Conservation (phyloP, 2,797 vertebrate genomes). For the Poecilia velifera region DNA sequence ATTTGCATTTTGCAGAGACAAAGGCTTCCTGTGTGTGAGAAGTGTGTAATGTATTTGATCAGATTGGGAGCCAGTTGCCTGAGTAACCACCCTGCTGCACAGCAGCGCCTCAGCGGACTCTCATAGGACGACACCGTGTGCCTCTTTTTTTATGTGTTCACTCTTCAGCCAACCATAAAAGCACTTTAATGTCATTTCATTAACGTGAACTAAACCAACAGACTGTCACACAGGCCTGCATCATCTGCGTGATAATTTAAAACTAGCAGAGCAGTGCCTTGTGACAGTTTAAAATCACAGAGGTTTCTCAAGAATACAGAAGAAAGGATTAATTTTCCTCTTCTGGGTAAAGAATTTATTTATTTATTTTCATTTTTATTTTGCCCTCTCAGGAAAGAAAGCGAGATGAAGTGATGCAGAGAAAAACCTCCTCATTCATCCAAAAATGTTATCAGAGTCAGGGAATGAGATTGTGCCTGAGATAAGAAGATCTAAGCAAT, state of each 20-base stretch:
- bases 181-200: slow-evolving; percentile 64
- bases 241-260: slow-evolving; percentile 71
- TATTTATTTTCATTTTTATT: background rate
- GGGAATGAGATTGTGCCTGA: slow-evolving; percentile 43
- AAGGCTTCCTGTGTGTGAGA: slow-evolving; percentile 45
- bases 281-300: slow-evolving; percentile 57
- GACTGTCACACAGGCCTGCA: slow-evolving; percentile 60
- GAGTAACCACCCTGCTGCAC: slow-evolving; percentile 46
- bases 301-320: slow-evolving; percentile 62
- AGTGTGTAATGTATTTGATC: slow-evolving; percentile 53
- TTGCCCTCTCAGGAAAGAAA: slow-evolving; percentile 17
- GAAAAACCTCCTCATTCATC: slow-evolving; percentile 48
- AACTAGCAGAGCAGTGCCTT: slow-evolving; percentile 50
- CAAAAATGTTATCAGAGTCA: slow-evolving; percentile 44
- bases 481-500: slow-evolving; percentile 67
- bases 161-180: slow-evolving; percentile 56
- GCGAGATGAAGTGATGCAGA: slow-evolving; percentile 45
- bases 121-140: slow-evolving; percentile 22
- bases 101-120: slow-evolving; percentile 15
- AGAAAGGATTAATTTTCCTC: slow-evolving; percentile 61
- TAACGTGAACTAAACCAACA: slow-evolving; percentile 63
- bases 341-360: slow-evolving; percentile 31
- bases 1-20: slow-evolving; percentile 62
- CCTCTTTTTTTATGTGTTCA: slow-evolving; percentile 50
- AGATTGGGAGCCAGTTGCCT: slow-evolving; percentile 46